Evolutionary conservation across 2,113 vertebrate genomes (phyloP).

Genomic region (Dipodomys merriami): DNA sequence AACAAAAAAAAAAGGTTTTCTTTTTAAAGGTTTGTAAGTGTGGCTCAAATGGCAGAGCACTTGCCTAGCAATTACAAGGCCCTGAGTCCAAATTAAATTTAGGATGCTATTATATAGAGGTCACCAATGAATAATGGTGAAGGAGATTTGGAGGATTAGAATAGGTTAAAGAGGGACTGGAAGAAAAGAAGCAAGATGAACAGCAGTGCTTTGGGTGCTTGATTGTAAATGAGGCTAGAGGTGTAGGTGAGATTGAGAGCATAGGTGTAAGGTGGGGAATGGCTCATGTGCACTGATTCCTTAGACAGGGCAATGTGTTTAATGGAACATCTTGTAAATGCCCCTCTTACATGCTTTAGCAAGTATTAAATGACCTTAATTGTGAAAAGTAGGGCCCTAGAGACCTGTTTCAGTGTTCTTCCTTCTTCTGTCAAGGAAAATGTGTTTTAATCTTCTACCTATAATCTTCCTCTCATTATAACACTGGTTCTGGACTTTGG

Average conservation of each 20-base stretch:
- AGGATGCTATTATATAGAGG: not conserved
- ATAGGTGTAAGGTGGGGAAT: not conserved
- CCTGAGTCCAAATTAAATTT: not conserved
- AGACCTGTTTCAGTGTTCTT: constrained; percentile 9
- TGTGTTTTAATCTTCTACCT: not conserved
- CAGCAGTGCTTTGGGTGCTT: not conserved
- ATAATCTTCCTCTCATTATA: not conserved
- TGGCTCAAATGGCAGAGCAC: too few relatives aligned
- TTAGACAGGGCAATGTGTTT: not conserved
- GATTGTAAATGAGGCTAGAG: not conserved
- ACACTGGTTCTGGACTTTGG: not conserved
- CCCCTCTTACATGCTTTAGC: not conserved
- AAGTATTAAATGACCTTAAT: not conserved
- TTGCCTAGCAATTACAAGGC: too few relatives aligned
- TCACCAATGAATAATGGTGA: not conserved
- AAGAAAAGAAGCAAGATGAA: not conserved
- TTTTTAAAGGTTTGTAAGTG: too few relatives aligned
- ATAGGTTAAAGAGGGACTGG: not conserved
- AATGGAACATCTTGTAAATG: not conserved
- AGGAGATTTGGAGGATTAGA: not conserved
- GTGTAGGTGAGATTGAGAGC: not conserved
- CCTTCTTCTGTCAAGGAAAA: not conserved
- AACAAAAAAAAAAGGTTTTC: too few relatives aligned
- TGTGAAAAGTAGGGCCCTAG: not conserved
- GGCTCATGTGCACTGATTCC: accelerated